phyloP scores from a whole-genome alignment of 2,113 vertebrate species.

The Urocynchramus pylzowi region DNA sequence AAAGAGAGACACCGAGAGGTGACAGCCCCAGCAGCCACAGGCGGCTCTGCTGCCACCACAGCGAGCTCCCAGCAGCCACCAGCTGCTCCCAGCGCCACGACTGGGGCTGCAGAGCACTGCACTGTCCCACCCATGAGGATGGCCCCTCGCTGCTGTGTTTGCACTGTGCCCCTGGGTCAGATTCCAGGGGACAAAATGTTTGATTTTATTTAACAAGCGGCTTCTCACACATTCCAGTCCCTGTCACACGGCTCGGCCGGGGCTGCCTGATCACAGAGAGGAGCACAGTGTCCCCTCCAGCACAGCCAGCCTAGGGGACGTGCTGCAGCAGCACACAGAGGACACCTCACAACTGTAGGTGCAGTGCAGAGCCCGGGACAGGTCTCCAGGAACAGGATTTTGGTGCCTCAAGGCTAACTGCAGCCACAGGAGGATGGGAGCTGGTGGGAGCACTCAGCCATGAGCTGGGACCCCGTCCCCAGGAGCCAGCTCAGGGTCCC shows the following conservation, averaged over 20 bases:
- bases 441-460: not conserved
- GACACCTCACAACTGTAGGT: not conserved
- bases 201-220: not conserved
- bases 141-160: not conserved
- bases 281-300: not conserved
- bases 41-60: fast-evolving
- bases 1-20: not conserved
- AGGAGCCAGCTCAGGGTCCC: not conserved
- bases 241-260: fast-evolving
- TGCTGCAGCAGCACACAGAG: not conserved
- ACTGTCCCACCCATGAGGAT: not conserved
- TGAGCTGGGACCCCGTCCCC: fast-evolving
- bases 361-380: not conserved
- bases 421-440: not conserved
- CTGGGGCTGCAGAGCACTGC: not conserved
- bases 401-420: not conserved
- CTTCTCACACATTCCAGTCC: not conserved
- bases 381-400: not conserved
- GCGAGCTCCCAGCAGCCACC: not conserved
- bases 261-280: not conserved
- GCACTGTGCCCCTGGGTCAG: not conserved
- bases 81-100: not conserved
- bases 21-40: not conserved
- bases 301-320: not conserved
- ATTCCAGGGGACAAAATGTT: not conserved